Evolutionary conservation across 2,113 vertebrate genomes (phyloP), one percentile per base, ranked within the genome.

Genomic region (Elgaria multicarinata): DNA sequence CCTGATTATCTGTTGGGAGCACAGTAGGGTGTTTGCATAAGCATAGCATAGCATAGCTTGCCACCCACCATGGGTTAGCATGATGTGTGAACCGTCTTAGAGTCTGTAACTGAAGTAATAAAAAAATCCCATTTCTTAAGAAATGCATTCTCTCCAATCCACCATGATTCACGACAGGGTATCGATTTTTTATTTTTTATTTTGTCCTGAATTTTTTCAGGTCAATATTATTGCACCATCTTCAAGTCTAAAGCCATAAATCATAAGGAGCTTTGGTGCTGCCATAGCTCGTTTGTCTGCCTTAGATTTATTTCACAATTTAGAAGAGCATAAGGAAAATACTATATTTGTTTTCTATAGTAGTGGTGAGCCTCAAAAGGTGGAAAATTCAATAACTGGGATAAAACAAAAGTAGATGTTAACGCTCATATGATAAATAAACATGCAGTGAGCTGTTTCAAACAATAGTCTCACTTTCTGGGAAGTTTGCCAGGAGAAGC

Each of bases 401-500:
- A 88, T 87, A 87, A 92, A 18, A 53, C 16, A 92, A 76, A 91
- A 94, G n/a, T 89, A 50, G 89, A 93, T 24, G 88, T 90, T 89
- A 77, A 78, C 72, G 76, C 83, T 90, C 84, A 81, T 66, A 81
- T 91, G 87, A 90, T 36, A 91, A 92, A 92, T 76, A 93, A 92
- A n/a, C 20, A 36, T 8, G 62, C 69, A 2, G 2, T 92, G 7
- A 89, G 44, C 33, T 76, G 42, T 33, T 93, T 71, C 74, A 93
- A 88, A 84, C 69, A 89, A 18, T 3, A 24, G 64, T 91, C 8
- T 18, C 0, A 6, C 93, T 81, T 71, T 92, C 74, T 87, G 77
- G 93, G 87, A 94, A 90, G 94, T 84, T 93, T 93, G 78, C 90
- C 62, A 91, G 79, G 36, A 53, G 22, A 72, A 92, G 18, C 50